phyloP scores from a whole-genome alignment of 1,140 invertebrate species.

The Zaprionus nigranus region DNA sequence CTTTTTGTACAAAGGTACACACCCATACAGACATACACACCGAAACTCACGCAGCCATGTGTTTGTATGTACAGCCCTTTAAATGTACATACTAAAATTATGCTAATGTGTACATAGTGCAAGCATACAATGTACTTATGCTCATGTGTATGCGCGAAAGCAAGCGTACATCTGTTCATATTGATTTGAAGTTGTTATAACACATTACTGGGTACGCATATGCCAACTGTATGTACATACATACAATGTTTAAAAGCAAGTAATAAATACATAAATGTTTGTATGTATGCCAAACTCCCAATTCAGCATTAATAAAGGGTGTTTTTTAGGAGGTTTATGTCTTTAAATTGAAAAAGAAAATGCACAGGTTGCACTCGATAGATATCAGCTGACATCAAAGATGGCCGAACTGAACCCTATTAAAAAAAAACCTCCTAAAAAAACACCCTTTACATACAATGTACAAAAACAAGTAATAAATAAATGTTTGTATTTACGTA shows the following conservation, averaged over 20 bases:
- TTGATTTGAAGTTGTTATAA: slow-evolving; percentile 12
- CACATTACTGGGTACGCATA: not conserved
- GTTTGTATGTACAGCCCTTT: slow-evolving; percentile 32
- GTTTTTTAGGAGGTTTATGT: no score
- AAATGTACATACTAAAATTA: slow-evolving; percentile 17
- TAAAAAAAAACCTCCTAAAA: no score
- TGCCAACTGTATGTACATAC: slow-evolving; percentile 13
- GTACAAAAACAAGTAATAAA: no score
- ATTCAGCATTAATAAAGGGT: not conserved
- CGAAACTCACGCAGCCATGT: not conserved
- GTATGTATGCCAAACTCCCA: not conserved
- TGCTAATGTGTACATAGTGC: slow-evolving; percentile 2
- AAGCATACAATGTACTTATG: slow-evolving; percentile 8
- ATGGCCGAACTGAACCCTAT: no score
- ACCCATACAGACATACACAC: slow-evolving; percentile 30
- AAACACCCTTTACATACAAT: no score
- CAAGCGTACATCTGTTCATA: slow-evolving; percentile 4
- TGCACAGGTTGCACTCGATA: no score
- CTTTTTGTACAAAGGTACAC: slow-evolving; percentile 54
- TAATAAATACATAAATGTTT: not conserved
- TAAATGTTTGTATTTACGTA: no score
- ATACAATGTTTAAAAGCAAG: slow-evolving; percentile 1
- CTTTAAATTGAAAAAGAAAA: no score
- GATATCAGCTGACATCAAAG: no score
- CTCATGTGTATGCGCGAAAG: not conserved